phyloP scores from a whole-genome alignment of 2,113 vertebrate species.

The Dasypus novemcinctus region DNA sequence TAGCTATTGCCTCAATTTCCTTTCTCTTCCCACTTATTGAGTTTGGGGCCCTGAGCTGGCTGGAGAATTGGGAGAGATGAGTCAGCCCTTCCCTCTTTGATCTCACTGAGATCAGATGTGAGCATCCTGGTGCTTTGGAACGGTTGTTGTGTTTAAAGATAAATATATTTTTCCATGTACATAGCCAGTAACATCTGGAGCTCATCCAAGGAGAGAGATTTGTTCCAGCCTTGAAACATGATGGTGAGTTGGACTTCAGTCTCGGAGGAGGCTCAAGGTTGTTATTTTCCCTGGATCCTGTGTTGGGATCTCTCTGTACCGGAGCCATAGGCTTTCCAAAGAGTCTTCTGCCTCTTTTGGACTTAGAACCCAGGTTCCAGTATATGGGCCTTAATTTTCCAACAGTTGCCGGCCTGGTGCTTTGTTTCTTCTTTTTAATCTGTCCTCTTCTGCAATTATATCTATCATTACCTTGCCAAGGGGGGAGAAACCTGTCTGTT shows the following conservation, averaged over 20 bases:
- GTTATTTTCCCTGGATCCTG: neutral
- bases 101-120: neutral
- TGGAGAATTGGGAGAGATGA: neutral
- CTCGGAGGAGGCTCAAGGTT: neutral
- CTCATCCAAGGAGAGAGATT: neutral
- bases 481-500: neutral
- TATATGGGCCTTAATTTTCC: neutral
- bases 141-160: neutral
- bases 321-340: neutral
- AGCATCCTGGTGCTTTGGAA: neutral
- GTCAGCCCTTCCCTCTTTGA: neutral
- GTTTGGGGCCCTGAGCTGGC: neutral
- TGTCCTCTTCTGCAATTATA: neutral
- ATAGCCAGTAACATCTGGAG: neutral
- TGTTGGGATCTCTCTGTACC: neutral
- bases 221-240: neutral
- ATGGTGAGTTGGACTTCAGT: neutral
- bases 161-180: neutral
- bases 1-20: neutral
- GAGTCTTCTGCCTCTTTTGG: neutral
- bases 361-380: neutral
- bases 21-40: neutral
- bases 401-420: neutral
- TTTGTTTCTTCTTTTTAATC: neutral
- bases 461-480: neutral